phyloP scores from a whole-genome alignment of 2,797 vertebrate species.

The Anguilla pacifica region DNA sequence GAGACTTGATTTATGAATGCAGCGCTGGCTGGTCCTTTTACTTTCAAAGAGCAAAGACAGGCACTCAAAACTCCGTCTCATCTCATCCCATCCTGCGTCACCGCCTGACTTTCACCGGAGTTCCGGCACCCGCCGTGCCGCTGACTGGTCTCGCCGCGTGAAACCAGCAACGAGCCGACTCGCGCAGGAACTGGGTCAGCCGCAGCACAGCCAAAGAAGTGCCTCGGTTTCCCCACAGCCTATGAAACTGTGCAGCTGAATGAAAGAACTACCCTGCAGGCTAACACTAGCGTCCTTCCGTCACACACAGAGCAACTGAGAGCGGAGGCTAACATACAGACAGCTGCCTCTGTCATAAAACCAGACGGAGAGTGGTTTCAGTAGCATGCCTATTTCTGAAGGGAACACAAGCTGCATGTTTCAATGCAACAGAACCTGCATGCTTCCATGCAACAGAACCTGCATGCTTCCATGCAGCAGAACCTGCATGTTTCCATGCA shows the following conservation, averaged over 20 bases:
- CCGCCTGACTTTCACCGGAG: not conserved
- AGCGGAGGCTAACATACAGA: not conserved
- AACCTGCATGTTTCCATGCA: not conserved
- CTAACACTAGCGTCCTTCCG: not conserved
- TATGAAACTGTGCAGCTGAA: not conserved
- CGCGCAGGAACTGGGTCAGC: not conserved
- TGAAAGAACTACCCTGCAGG: not conserved
- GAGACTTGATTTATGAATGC: not conserved
- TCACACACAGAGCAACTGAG: not conserved
- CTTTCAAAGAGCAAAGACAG: not conserved
- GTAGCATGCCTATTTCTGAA: not conserved
- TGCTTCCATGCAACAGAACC: not conserved
- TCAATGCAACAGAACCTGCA: not conserved
- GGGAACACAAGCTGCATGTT: not conserved
- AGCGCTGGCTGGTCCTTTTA: not conserved
- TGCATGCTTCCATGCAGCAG: not conserved
- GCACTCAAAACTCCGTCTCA: not conserved
- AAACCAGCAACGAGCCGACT: not conserved
- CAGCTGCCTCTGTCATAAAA: not conserved
- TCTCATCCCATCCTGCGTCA: not conserved
- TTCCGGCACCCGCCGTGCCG: not conserved
- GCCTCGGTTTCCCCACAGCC: not conserved
- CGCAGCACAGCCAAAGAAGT: not conserved
- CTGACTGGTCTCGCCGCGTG: not conserved
- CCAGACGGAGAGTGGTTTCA: not conserved